These are phyloP conservation scores for Tonatia bakeri DNA, from an alignment of 2,113 vertebrate genomes.

Conservation along the genomic window DNA sequence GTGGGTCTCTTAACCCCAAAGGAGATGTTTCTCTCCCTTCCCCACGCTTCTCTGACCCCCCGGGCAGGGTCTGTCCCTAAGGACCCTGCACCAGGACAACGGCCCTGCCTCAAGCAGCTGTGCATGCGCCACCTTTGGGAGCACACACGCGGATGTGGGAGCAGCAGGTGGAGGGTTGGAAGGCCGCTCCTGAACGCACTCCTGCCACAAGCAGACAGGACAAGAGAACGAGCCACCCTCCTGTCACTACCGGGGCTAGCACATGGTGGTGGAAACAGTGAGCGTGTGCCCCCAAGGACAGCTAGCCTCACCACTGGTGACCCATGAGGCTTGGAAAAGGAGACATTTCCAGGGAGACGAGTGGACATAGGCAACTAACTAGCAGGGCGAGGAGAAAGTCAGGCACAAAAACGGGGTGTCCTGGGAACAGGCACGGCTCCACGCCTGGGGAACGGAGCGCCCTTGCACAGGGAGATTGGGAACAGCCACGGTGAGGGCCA, in stretches of 20 bases:
- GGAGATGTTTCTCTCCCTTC: too few relatives aligned
- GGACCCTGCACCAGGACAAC: neutral
- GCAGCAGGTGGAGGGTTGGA: too few relatives aligned
- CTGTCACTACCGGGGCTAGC: neutral
- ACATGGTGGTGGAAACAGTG: neutral
- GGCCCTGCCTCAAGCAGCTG: neutral
- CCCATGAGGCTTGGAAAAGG: neutral
- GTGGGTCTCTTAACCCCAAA: neutral
- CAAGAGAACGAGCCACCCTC: neutral
- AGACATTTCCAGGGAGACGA: neutral
- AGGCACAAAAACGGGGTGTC: neutral
- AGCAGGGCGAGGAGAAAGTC: neutral
- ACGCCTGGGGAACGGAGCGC: fast-evolving
- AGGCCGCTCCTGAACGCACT: too few relatives aligned
- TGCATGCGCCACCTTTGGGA: neutral
- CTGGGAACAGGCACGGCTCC: neutral
- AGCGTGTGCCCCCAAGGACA: neutral
- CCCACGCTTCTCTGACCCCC: neutral
- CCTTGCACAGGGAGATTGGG: too few relatives aligned
- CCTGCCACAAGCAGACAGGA: neutral
- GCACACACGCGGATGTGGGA: neutral
- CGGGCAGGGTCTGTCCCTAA: neutral
- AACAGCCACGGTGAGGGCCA: fast-evolving
- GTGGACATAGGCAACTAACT: neutral
- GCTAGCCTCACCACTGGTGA: too few relatives aligned